Percentiles rank a stretch among this genome's conserved stretches.
These are phyloP conservation scores for Ennomos fuscantarius DNA, from an alignment of 2,888 invertebrate genomes.

Conservation along the genomic window DNA sequence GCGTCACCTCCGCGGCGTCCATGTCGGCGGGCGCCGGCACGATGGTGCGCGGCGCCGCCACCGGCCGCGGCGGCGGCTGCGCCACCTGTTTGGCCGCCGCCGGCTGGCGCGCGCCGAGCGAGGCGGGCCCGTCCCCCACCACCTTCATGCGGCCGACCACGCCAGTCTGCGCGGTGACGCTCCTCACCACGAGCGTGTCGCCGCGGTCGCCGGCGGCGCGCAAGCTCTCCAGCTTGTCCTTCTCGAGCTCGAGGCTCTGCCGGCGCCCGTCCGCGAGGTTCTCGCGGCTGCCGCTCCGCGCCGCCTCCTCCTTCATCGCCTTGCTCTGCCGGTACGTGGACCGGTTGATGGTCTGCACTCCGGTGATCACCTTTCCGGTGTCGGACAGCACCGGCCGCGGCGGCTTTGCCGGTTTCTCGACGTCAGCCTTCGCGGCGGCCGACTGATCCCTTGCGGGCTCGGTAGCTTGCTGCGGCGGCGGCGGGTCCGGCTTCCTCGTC, in stretches of 20 bases:
- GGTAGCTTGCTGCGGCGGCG: slow-evolving; percentile 46
- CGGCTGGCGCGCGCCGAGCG: slow-evolving; percentile 55
- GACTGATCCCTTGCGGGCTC: slow-evolving; percentile 44
- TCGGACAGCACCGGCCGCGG: slow-evolving; percentile 85
- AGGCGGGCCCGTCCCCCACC: slow-evolving; percentile 69
- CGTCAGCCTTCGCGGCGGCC: slow-evolving; percentile 59
- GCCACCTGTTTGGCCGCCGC: slow-evolving; percentile 73
- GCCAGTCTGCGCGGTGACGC: slow-evolving; percentile 75
- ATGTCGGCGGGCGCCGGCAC: slow-evolving; percentile 55
- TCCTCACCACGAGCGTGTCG: slow-evolving; percentile 66
- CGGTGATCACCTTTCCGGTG: slow-evolving; percentile 76
- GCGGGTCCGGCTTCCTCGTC: slow-evolving; percentile 60
- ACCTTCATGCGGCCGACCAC: slow-evolving; percentile 75
- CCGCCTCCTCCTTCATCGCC: slow-evolving; percentile 77
- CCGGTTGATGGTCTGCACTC: slow-evolving; percentile 86
- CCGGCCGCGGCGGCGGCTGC: slow-evolving; percentile 82
- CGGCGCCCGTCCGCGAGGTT: slow-evolving; percentile 74
- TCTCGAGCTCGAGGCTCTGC: slow-evolving; percentile 84
- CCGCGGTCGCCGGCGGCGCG: slow-evolving; percentile 45
- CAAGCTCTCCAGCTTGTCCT: slow-evolving; percentile 69
- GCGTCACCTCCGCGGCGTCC: slow-evolving; percentile 73
- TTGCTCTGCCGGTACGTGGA: slow-evolving; percentile 83
- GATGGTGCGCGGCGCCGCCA: slow-evolving; percentile 77
- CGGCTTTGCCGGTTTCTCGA: slow-evolving; percentile 86
- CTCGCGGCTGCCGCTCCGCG: slow-evolving; percentile 70